phyloP scores from a whole-genome alignment of 2,113 vertebrate genomes.

The Strigops habroptila region DNA sequence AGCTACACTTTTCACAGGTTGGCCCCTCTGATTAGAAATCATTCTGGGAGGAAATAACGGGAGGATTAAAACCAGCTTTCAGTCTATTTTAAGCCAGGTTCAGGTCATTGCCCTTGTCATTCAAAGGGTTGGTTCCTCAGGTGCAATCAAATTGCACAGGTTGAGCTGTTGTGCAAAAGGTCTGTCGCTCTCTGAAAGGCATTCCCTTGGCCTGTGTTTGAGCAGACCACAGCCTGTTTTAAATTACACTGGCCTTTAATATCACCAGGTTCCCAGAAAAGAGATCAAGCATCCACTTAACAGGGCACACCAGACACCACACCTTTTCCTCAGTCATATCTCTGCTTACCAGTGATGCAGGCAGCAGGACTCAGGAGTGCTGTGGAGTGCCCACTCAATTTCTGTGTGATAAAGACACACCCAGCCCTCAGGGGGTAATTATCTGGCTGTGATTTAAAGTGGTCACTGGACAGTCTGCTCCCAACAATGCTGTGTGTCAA shows the following conservation, averaged over 20 bases:
- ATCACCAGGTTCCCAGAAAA: not conserved
- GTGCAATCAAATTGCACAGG: not conserved
- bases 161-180: not conserved
- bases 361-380: not conserved
- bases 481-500: not conserved
- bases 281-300: conserved; percentile 12
- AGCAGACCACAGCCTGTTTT: not conserved
- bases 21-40: conserved; percentile 43
- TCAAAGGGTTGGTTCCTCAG: not conserved
- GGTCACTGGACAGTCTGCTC: not conserved
- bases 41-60: conserved; percentile 42
- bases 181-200: not conserved
- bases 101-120: not conserved
- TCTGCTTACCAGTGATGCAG: not conserved
- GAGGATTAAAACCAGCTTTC: conserved; percentile 59
- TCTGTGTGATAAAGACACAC: not conserved
- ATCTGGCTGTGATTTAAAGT: not conserved
- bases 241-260: not conserved
- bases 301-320: not conserved
- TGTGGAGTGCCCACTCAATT: not conserved
- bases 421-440: not conserved
- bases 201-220: not conserved
- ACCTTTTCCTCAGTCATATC: not conserved
- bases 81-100: conserved; percentile 47
- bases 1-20: conserved; percentile 58